Evolutionary conservation across 2,888 invertebrate species (phyloP).

Genomic region (Drosophila subquinaria): DNA sequence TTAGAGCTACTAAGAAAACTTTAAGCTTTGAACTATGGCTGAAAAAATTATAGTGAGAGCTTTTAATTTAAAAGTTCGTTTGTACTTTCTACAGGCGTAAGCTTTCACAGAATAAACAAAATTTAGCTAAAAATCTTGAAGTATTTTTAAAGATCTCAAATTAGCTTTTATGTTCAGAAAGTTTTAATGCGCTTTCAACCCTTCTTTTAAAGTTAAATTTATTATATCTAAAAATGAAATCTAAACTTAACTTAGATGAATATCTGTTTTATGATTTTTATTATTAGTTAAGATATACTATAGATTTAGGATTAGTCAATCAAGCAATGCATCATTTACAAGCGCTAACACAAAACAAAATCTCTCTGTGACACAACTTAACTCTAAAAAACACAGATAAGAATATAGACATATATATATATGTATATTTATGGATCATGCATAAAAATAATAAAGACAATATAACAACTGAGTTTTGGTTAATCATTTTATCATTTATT

Average conservation of each 20-base stretch:
- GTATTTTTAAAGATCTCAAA: not conserved
- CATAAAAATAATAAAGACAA: slow-evolving; percentile 59
- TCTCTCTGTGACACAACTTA: slow-evolving; percentile 43
- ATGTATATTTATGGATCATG: slow-evolving; percentile 44
- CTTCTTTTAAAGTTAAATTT: not conserved
- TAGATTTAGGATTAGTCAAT: slow-evolving; percentile 29
- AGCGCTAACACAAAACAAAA: slow-evolving; percentile 42
- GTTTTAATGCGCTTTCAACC: slow-evolving; percentile 9
- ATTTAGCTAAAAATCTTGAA: too few relatives aligned
- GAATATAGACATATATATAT: slow-evolving; percentile 1
- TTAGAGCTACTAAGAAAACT: not conserved
- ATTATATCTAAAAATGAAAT: not conserved
- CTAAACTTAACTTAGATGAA: not conserved
- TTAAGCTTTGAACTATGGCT: not conserved
- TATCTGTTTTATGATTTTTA: slow-evolving; percentile 13
- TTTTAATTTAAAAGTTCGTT: not conserved
- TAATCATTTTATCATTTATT: slow-evolving; percentile 72
- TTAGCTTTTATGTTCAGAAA: not conserved
- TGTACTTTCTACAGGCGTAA: too few relatives aligned
- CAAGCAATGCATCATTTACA: slow-evolving; percentile 54
- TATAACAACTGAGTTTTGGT: slow-evolving; percentile 62
- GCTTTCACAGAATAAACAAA: not conserved
- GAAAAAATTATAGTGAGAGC: not conserved
- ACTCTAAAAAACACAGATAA: slow-evolving; percentile 22
- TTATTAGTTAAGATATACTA: slow-evolving; percentile 24